Evolutionary conservation across 2,888 invertebrate species (phyloP).

Genomic region (Eupithecia tripunctaria): DNA sequence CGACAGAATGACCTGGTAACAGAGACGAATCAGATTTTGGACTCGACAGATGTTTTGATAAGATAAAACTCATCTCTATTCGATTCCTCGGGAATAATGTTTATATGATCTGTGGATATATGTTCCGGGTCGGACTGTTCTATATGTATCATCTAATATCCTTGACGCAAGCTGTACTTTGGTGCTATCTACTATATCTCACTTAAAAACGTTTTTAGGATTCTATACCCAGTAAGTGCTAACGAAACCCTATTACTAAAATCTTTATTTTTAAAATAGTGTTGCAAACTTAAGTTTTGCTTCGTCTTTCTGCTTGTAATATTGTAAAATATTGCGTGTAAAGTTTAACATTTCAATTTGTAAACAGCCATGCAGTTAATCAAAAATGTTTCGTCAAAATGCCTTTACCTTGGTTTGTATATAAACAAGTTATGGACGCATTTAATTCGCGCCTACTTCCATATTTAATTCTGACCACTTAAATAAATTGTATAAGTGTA

Average conservation of each 20-base stretch:
- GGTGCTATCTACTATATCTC: too few relatives aligned
- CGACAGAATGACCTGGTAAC: conserved; percentile 35
- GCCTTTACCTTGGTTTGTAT: conserved; percentile 48
- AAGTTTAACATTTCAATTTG: background rate
- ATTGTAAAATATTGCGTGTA: background rate
- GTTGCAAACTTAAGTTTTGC: background rate
- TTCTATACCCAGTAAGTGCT: too few relatives aligned
- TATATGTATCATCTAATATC: background rate
- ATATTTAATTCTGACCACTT: conserved; percentile 54
- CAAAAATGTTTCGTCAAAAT: conserved; percentile 41
- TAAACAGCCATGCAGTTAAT: conserved; percentile 21
- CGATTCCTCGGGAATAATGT: background rate
- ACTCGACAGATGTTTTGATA: background rate
- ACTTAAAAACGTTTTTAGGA: too few relatives aligned
- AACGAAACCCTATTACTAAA: too few relatives aligned
- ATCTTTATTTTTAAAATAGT: background rate
- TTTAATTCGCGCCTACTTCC: conserved; percentile 62
- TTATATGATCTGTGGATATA: background rate
- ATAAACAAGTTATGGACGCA: conserved; percentile 38
- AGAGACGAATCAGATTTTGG: conserved; percentile 20
- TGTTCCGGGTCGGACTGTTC: background rate
- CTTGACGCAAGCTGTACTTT: background rate
- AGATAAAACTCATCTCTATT: background rate
- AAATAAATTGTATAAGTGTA: conserved; percentile 48
- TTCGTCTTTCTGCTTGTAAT: background rate